These are phyloP conservation scores for Halichoerus grypus DNA, from an alignment of 2,113 vertebrate genomes.

Conservation along the genomic window DNA sequence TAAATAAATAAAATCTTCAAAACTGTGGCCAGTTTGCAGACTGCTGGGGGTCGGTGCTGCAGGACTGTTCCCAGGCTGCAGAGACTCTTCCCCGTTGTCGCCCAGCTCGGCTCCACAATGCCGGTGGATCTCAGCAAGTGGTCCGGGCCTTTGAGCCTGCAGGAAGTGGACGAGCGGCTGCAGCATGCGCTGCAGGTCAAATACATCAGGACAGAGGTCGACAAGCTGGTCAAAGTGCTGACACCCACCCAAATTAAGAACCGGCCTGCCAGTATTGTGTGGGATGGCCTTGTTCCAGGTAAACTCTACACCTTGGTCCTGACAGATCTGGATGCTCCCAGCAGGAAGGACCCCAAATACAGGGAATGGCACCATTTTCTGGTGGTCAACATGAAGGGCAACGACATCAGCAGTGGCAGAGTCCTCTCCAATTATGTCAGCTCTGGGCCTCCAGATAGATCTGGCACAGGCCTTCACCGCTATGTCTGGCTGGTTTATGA, in stretches of 20 bases:
- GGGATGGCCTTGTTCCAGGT: too few relatives aligned
- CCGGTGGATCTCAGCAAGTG: constrained; percentile 91
- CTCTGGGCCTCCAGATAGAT: too few relatives aligned
- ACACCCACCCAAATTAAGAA: constrained; percentile 91
- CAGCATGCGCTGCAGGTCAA: constrained; percentile 87
- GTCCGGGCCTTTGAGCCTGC: constrained; percentile 90
- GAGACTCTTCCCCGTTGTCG: accelerated
- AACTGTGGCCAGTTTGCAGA: neutral
- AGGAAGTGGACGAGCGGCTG: constrained; percentile 94
- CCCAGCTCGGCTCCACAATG: constrained; percentile 83
- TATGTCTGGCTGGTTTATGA: constrained; percentile 98
- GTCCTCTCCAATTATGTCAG: too few relatives aligned
- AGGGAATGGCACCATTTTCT: too few relatives aligned
- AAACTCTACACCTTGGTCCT: too few relatives aligned
- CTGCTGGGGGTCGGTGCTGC: accelerated
- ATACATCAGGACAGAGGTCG: constrained; percentile 90
- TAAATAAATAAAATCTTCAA: too few relatives aligned
- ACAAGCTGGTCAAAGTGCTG: constrained; percentile 94
- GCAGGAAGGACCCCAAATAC: too few relatives aligned
- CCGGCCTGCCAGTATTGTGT: too few relatives aligned
- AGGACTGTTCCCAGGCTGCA: accelerated
- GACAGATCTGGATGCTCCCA: too few relatives aligned
- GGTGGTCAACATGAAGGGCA: too few relatives aligned
- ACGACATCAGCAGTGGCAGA: too few relatives aligned
- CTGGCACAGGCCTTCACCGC: constrained; percentile 93